Base-by-base conservation (phyloP, 2,888 invertebrate genomes). In the Philereme transversata region DNA sequence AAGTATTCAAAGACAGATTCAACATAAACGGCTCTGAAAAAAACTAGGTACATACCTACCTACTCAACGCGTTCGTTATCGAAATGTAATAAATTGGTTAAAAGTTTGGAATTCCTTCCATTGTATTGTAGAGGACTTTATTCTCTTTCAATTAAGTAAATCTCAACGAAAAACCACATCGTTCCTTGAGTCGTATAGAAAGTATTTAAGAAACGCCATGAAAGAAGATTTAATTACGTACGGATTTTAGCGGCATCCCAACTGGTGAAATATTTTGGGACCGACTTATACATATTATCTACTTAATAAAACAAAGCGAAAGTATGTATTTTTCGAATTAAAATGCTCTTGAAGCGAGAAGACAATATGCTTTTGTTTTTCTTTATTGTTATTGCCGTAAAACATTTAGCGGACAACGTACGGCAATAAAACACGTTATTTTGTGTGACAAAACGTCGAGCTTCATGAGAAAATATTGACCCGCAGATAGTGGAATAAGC, bases 401-500 rank as follows among this genome's bases (percentile, higher is more conserved):
- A 90, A 86, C 90, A 90, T 91, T 92, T 90, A 91, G 90, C 84
- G 82, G 79, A 81, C 82, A 77, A 77, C 82, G 77, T 76, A 79
- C 79, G 71, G 75, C 83, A 71, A 90, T 91, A 91, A 92, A 92
- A 90, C 88, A 89, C 82, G 82, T 84, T 90, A 91, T 92, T 92
- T 91, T 91, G 91, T 92, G 92, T 91, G 91, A 92, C 91, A 90
- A 91, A 91, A 87, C 78, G 92, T 90, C 91, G 78, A 76, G 82
- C 78, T 90, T 92, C 88, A 91, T 91, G 92, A 91, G 90, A 91
- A 92, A 90, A 83, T 92, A 92, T 90, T 85, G 88, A 91, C 87
- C 90, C 89, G 84, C 90, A 90, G 89, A 90, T 90, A 89, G 90
- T 82, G 86, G 85, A 82, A 86, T 89, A 87, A 88, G 83, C 88